Percentiles rank a stretch among this genome's conserved stretches.
These are phyloP conservation scores for Crypturellus tataupa DNA, from an alignment of 2,797 vertebrate genomes.

Conservation along the genomic window DNA sequence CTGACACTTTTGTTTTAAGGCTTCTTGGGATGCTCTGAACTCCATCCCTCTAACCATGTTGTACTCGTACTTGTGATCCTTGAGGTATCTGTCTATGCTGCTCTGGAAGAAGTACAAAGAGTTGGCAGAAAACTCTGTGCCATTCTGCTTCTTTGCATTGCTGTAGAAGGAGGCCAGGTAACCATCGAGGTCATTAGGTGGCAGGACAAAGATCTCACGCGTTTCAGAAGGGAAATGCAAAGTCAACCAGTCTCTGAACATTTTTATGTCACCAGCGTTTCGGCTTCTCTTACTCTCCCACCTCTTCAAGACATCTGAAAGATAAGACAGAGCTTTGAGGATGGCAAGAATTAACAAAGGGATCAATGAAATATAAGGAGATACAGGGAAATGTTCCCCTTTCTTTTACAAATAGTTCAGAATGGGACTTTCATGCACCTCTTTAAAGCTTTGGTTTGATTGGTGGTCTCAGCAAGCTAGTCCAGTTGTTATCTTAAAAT, in stretches of 20 bases:
- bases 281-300: background rate
- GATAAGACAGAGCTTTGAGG: background rate
- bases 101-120: background rate
- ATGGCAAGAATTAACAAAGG: background rate
- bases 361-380: background rate
- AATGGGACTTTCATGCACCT: background rate
- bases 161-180: background rate
- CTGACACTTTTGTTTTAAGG: constrained; percentile 8
- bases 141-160: background rate
- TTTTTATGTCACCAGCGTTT: fast-evolving
- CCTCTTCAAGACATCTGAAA: background rate
- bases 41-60: constrained; percentile 2
- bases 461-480: background rate
- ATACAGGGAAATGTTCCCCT: background rate
- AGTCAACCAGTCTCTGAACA: constrained; percentile 2
- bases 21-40: constrained; percentile 23
- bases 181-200: background rate
- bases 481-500: background rate
- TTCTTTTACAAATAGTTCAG: background rate
- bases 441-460: background rate
- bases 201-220: background rate
- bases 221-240: background rate
- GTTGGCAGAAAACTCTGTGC: background rate
- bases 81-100: background rate
- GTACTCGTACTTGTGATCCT: constrained; percentile 14